Evolutionary conservation across 2,797 vertebrate species (phyloP), one percentile per base, ranked within the genome.

Genomic region (Hippocampus kuda): DNA sequence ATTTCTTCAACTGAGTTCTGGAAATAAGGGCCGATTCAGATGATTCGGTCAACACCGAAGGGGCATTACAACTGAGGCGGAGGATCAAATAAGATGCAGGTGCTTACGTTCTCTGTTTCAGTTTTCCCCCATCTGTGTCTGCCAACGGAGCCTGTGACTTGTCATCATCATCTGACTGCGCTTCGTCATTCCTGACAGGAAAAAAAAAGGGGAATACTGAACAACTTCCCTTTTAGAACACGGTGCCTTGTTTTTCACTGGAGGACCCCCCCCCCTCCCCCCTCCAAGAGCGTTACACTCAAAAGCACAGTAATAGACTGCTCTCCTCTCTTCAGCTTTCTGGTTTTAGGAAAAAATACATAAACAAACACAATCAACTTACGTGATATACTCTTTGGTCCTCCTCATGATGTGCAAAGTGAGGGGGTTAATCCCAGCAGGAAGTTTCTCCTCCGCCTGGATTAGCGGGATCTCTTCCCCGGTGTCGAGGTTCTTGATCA

Each of bases 401-500:
- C 97, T 94, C 74, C 96, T 94, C 97, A 99, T 99, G 80, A 99
- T 99, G 87, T 99, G 96, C 68, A 99, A 88, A 34, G 97, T 98
- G 42, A 99, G 91, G 1, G 97, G 97, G 89, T 99, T 99, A 78
- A 99, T 98, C 78, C 94, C 97, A 26, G 95, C 93, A 74, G 97
- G 97, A 68, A 99, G 90, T 81, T 99, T 99, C 83, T 99, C 97
- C 82, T 99, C 97, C 0, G 97, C 97, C 87, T 98, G 91, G 80
- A 96, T 99, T 69, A 99, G 82, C 64, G 97, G 97, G 78, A 99
- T 99, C 90, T 99, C 97, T 89, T 99, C 97, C 70, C 97, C 97
- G 1, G 97, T 99, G 89, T 99, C 97, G 54, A 99, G 89, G 88
- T 99, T 99, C 88, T 99, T 99, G 83, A 99, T 98, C 96, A 99